Conservation (phyloP, 2,888 invertebrate genomes). For the Craniophora ligustri region DNA sequence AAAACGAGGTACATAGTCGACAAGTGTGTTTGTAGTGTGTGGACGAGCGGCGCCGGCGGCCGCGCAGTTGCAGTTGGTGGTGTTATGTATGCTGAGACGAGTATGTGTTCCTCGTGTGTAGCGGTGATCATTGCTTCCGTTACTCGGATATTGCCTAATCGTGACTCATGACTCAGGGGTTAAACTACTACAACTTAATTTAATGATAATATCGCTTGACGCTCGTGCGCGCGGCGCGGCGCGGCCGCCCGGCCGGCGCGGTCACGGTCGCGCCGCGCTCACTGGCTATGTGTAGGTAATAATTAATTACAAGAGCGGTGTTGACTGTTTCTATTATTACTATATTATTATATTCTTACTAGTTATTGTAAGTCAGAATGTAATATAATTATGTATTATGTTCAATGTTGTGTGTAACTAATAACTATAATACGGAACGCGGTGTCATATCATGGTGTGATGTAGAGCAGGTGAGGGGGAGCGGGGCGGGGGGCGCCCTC, state of each 20-base stretch:
- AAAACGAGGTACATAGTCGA: too few species aligned
- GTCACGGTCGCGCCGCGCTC: neutral
- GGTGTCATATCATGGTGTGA: conserved; percentile 85
- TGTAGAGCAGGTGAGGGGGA: conserved; percentile 54
- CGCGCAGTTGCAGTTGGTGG: too few species aligned
- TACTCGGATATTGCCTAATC: conserved; percentile 18
- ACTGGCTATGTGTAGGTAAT: neutral
- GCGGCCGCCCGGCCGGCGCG: neutral
- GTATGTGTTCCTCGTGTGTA: neutral
- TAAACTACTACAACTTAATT: neutral
- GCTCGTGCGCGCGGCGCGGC: neutral
- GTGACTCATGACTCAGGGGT: neutral
- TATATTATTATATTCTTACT: too few species aligned
- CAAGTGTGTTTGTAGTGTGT: too few species aligned
- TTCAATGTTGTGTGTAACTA: conserved; percentile 32
- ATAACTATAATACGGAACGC: conserved; percentile 58
- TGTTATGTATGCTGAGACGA: conserved; percentile 3
- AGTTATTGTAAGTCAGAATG: conserved; percentile 35
- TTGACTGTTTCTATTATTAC: conserved; percentile 45
- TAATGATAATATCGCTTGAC: neutral
- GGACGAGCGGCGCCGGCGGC: too few species aligned
- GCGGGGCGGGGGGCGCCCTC: conserved; percentile 23
- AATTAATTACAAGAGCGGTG: neutral
- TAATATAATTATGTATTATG: conserved; percentile 41
- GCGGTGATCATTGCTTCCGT: conserved; percentile 40